Evolutionary conservation across 2,797 vertebrate species (phyloP), one percentile per base, ranked within the genome.

Genomic region (Sebastiscus tertius): DNA sequence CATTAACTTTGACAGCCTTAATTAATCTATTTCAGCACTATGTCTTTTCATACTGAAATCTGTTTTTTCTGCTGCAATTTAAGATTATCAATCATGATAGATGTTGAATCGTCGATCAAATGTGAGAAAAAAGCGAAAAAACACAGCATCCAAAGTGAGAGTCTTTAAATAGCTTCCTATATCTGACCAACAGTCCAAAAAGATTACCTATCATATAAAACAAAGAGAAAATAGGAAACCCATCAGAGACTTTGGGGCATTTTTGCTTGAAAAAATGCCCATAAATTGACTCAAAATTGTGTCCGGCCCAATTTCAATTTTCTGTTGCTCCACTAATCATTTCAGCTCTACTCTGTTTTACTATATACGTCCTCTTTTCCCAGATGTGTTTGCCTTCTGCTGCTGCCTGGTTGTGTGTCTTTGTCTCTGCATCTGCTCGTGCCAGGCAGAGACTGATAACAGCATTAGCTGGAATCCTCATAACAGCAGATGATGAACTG

Each of bases 401-500:
- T 16, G 12, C 67, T 59, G 11, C 18, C 54, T 46, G 58, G 2
- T 20, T 14, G 10, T 42, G 18, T 27, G 55, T 61, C 42, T 67
- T 54, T 80, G 73, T 75, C 49, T 71, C 31, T 49, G 18, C 63
- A 33, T 74, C 33, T 69, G 52, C 42, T 55, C 0, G 10, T 31
- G 46, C 39, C 46, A 31, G 63, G 36, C 80, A 42, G 36, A 36
- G 72, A 42, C 71, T 29, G 76, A 82, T 73, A 64, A 64, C 64
- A 20, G 74, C 55, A 36, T 78, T 52, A 68, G 46, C 61, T 60
- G 14, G 12, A 76, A 24, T 73, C 49, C 52, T 77, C 12, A 7
- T 33, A 74, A 70, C 20, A 65, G 46, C 75, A 71, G 61, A 84
- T 64, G 42, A 80, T 75, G 75, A 31, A 67, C 56, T 42, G 27